These are phyloP conservation scores for Alligator sinensis DNA, from an alignment of 2,113 vertebrate genomes.

Conservation along the genomic window DNA sequence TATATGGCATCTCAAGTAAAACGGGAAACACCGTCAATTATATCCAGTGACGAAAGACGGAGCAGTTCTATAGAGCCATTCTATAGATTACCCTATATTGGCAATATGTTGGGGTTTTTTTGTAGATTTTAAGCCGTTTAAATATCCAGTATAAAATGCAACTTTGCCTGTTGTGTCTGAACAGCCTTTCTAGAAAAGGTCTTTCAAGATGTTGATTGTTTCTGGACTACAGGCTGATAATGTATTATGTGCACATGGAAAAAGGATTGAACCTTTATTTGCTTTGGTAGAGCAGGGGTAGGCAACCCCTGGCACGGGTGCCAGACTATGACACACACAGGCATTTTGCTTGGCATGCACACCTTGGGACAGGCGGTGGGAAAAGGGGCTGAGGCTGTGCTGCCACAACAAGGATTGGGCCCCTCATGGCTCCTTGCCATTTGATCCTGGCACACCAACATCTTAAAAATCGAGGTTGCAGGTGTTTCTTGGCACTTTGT, in stretches of 20 bases:
- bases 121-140: not conserved
- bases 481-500: too few relatives aligned
- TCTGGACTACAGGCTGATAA: not conserved
- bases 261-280: constrained; percentile 5
- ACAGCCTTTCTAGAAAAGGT: constrained; percentile 3
- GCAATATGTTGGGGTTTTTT: not conserved
- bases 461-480: too few relatives aligned
- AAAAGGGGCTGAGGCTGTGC: too few relatives aligned
- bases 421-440: too few relatives aligned
- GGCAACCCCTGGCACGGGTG: too few relatives aligned
- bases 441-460: too few relatives aligned
- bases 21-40: not conserved
- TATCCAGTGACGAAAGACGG: not conserved
- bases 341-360: too few relatives aligned
- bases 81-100: accelerated
- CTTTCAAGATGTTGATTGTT: not conserved
- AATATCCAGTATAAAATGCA: not conserved
- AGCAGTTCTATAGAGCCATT: not conserved
- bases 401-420: too few relatives aligned
- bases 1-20: not conserved
- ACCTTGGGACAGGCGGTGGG: too few relatives aligned
- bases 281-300: too few relatives aligned
- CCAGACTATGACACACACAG: too few relatives aligned
- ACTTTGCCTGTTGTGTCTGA: too few relatives aligned
- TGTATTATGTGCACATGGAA: not conserved